Evolutionary conservation across 2,888 invertebrate genomes (phyloP), one percentile per base, ranked within the genome.

Genomic region (Orthosia gothica): DNA sequence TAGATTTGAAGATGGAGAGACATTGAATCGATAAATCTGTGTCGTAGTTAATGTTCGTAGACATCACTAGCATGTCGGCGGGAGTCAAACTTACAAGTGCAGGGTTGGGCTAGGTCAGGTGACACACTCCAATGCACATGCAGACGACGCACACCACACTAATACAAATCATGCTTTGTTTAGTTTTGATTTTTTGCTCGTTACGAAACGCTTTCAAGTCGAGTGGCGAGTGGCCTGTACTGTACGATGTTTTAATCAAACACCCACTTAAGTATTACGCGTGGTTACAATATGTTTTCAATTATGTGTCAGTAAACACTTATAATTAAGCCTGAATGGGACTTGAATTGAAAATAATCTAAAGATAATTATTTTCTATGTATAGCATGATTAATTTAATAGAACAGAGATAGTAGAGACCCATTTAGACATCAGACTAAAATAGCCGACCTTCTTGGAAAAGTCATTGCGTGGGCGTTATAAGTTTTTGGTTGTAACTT

Each of bases 61-160:
- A 76, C 93, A 90, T 89, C 92, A 86, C 95, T 94, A 91, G 20
- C 49, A 75, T 87, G 89, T 81, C 90, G 85, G 91, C 92, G 91
- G 92, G 93, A 93, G 92, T 89, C 90, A 86, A 88, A 79, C 80
- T 62, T 83, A 94, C 95, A 96, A 95, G 95, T 96, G 96, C 93
- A 93, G 91, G 89, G 94, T 95, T 95, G 95, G 92, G 95, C 93
- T 92, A 95, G 96, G 95, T 96, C 96, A 96, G 96, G 95, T 96
- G 95, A 91, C 94, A 92, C 91, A 91, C 93, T 91, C 83, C 89
- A 89, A 85, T 91, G 92, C 94, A 93, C 93, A 92, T 92, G 92
- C 90, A 90, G 87, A 71, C 78, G 84, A 83, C 85, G 82, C 71
- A 74, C 73, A 61, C 76, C 75, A 81, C 84, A 82, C 73, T 65